These are phyloP conservation scores for Myotis planiceps DNA, from an alignment of 2,797 vertebrate species.

Conservation along the genomic window DNA sequence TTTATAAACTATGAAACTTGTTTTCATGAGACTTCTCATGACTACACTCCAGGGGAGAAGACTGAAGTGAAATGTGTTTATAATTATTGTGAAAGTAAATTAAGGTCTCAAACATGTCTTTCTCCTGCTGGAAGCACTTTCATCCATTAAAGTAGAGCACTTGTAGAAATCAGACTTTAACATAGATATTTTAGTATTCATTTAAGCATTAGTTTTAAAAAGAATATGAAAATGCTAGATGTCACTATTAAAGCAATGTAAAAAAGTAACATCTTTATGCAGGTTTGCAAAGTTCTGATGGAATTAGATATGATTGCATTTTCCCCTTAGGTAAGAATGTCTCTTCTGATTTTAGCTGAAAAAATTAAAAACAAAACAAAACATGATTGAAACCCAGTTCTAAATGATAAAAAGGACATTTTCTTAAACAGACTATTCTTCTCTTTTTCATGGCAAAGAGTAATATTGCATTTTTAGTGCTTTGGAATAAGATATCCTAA, in stretches of 20 bases:
- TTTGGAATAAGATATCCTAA: neutral
- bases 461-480: neutral
- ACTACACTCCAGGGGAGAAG: neutral
- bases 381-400: neutral
- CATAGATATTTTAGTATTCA: neutral
- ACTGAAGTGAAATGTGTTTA: conserved; percentile 22
- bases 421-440: neutral
- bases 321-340: neutral
- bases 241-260: neutral
- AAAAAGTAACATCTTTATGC: neutral
- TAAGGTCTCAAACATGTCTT: neutral
- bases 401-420: neutral
- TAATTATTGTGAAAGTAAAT: neutral
- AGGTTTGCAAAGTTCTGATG: neutral
- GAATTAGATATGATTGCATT: neutral
- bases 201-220: neutral
- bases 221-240: neutral
- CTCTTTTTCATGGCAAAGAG: neutral
- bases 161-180: neutral
- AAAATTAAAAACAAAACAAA: neutral
- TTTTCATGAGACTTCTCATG: neutral
- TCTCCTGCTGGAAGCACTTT: neutral
- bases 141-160: neutral
- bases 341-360: neutral
- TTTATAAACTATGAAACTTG: neutral